Percentiles rank a stretch among this genome's conserved stretches.
Conservation (phyloP, 1,140 invertebrate species). For the Mylabris phalerata region DNA sequence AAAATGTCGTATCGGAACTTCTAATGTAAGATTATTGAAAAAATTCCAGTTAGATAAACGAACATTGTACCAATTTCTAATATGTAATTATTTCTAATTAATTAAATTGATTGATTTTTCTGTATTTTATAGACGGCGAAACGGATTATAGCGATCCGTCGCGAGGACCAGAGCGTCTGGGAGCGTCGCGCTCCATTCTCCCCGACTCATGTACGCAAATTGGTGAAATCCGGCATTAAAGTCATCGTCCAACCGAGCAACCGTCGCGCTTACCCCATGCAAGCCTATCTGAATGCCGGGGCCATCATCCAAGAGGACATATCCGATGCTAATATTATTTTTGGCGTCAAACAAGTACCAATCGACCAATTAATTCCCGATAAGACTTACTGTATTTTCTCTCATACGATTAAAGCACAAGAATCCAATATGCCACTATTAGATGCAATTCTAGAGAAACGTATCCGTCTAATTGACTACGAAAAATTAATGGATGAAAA, state of each 20-base stretch:
- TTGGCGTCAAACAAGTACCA: slow-evolving; percentile 97
- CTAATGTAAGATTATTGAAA: too few species aligned
- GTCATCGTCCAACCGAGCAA: slow-evolving; percentile 98
- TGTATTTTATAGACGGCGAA: slow-evolving; percentile 29
- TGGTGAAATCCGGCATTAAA: slow-evolving; percentile 76
- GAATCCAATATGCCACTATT: slow-evolving; percentile 96
- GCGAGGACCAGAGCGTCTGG: slow-evolving; percentile 98
- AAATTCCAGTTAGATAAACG: too few species aligned
- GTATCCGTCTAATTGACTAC: slow-evolving; percentile 95
- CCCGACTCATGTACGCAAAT: slow-evolving; percentile 81
- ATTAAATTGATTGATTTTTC: not conserved
- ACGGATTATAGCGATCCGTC: slow-evolving; percentile 72
- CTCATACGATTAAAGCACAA: slow-evolving; percentile 99
- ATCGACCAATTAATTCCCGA: slow-evolving; percentile 88
- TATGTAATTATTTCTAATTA: not conserved
- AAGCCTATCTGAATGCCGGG: slow-evolving; percentile 82
- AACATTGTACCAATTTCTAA: too few species aligned
- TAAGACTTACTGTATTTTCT: slow-evolving; percentile 98
- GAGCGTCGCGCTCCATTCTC: slow-evolving; percentile 92
- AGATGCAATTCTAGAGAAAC: slow-evolving; percentile 91
- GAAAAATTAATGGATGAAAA: slow-evolving; percentile 88
- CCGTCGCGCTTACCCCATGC: slow-evolving; percentile 92
- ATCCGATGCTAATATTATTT: slow-evolving; percentile 89
- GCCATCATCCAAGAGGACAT: slow-evolving; percentile 95
- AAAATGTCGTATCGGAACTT: too few species aligned